Evolutionary conservation across 1,140 invertebrate species (phyloP).

Genomic region (Saxidomus purpurata): DNA sequence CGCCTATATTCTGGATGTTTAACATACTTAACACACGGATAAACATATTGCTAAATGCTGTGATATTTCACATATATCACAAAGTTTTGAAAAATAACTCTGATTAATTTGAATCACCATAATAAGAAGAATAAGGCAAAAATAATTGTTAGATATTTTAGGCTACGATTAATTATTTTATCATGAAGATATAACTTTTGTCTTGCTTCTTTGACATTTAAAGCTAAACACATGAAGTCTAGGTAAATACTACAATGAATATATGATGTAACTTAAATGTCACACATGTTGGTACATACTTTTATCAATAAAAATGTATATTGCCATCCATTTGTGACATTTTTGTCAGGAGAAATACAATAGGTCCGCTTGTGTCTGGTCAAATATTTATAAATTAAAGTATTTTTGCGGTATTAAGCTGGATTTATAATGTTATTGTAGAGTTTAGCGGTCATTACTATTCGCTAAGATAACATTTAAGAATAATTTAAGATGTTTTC

Average conservation of each 20-base stretch:
- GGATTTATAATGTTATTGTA: not conserved
- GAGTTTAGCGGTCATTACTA: no score
- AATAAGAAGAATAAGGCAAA: no score
- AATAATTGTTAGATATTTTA: not conserved
- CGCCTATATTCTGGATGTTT: not conserved
- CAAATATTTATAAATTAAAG: constrained; percentile 10
- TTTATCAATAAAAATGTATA: not conserved
- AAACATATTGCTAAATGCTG: no score
- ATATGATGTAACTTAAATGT: not conserved
- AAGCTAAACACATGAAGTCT: no score
- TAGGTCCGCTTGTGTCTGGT: not conserved
- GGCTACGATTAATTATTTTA: not conserved
- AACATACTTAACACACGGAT: not conserved
- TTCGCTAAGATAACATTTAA: no score
- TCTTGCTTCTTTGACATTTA: no score
- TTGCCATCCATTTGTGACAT: not conserved
- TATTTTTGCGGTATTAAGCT: not conserved
- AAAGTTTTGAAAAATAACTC: no score
- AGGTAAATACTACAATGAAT: no score
- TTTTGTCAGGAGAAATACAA: not conserved
- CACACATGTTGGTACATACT: not conserved
- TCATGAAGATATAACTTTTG: no score
- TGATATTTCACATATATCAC: no score
- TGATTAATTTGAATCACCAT: no score
- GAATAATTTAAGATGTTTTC: no score